These are phyloP conservation scores for Opisthograptis luteolata DNA, from an alignment of 2,888 invertebrate genomes.

Conservation along the genomic window DNA sequence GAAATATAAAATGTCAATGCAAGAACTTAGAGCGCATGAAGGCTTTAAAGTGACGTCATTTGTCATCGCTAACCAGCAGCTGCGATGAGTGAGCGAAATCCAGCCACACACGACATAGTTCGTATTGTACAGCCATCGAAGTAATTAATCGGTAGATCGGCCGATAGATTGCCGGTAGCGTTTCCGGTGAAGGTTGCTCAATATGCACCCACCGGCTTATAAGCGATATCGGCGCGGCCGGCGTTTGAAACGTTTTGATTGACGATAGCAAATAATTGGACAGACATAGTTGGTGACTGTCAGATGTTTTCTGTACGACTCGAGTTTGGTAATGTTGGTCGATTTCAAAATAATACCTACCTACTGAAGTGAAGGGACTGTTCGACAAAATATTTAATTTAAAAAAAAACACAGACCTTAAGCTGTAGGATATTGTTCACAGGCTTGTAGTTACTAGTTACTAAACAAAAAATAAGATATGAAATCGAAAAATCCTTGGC, in stretches of 20 bases:
- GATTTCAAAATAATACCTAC: neutral
- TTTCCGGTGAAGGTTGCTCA: conserved; percentile 81
- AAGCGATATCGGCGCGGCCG: conserved; percentile 50
- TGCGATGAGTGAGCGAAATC: conserved; percentile 78
- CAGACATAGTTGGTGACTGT: conserved; percentile 42
- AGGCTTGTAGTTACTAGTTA: too few species aligned
- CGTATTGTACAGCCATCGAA: conserved; percentile 75
- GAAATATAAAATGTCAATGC: too few species aligned
- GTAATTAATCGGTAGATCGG: conserved; percentile 82
- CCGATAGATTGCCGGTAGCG: conserved; percentile 77
- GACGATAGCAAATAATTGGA: conserved; percentile 68
- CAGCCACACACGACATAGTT: conserved; percentile 69
- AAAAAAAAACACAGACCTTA: too few species aligned
- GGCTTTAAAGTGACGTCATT: conserved; percentile 48
- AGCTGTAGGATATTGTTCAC: too few species aligned
- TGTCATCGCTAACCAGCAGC: conserved; percentile 68
- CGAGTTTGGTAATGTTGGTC: neutral
- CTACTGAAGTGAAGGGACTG: too few species aligned
- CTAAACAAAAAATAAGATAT: too few species aligned
- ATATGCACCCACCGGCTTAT: conserved; percentile 69
- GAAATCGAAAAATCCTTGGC: too few species aligned
- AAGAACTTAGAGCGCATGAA: conserved; percentile 1
- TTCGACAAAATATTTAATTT: too few species aligned
- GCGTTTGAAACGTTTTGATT: conserved; percentile 69
- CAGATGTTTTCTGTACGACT: conserved; percentile 21